A percentile compares a stretch with the other conserved stretches of the same genome.
These are phyloP conservation scores for Andricus grossulariae DNA, from an alignment of 1,140 invertebrate genomes.

Conservation along the genomic window DNA sequence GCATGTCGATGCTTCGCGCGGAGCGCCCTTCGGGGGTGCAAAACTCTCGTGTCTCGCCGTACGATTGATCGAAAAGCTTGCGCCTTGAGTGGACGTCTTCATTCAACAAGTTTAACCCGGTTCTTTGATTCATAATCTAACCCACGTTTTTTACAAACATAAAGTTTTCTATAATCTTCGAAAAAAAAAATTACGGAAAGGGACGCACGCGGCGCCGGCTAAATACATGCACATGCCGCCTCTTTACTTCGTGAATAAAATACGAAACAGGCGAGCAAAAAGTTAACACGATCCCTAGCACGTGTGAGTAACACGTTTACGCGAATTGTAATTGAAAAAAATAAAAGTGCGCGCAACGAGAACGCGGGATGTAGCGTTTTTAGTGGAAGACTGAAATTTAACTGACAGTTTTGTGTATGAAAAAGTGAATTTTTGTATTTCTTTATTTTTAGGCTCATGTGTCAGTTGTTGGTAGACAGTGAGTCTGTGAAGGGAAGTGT, in stretches of 20 bases:
- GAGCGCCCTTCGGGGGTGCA: slow-evolving; percentile 67
- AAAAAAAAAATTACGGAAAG: neutral
- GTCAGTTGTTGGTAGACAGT: slow-evolving; percentile 2
- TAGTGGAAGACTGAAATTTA: neutral
- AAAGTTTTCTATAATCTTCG: neutral
- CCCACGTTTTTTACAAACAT: neutral
- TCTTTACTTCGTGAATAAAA: neutral
- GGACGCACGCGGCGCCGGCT: neutral
- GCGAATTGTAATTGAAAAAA: neutral
- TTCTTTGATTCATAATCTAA: slow-evolving; percentile 29
- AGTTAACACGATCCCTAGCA: neutral
- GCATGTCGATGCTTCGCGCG: slow-evolving; percentile 65
- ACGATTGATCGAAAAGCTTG: slow-evolving; percentile 41
- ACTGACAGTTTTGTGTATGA: neutral
- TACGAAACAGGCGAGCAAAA: neutral
- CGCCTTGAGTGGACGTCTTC: slow-evolving; percentile 27
- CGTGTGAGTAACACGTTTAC: neutral
- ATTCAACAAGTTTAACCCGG: slow-evolving; percentile 49
- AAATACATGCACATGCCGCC: neutral
- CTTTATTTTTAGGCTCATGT: neutral
- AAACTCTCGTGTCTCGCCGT: slow-evolving; percentile 43
- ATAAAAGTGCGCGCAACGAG: neutral
- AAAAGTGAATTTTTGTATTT: neutral
- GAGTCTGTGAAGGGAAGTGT: slow-evolving; percentile 12
- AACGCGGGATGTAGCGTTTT: neutral